Evolutionary conservation across 2,113 vertebrate genomes (phyloP).

Genomic region (Natator depressus): DNA sequence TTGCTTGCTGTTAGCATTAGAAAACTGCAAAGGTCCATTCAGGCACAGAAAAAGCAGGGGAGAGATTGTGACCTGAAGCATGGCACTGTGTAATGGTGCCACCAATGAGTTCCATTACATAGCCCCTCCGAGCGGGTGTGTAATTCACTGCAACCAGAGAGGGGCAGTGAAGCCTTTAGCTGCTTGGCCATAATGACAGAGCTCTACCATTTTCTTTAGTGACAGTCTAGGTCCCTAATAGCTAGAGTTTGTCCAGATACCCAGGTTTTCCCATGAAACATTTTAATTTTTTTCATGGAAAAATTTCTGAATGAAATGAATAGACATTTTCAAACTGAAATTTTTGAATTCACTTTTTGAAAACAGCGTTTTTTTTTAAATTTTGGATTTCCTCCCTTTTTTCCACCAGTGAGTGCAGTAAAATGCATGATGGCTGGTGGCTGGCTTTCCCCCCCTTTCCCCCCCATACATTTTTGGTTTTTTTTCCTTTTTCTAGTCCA

Average conservation of each 20-base stretch:
- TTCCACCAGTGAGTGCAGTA: neutral
- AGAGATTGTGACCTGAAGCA: rapidly evolving
- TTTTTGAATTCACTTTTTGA: neutral
- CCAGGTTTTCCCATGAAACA: neutral
- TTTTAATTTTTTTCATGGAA: neutral
- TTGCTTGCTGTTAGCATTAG: conserved; percentile 7
- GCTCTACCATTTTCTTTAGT: neutral
- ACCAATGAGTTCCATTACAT: neutral
- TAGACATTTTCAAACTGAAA: neutral
- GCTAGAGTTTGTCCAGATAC: rapidly evolving
- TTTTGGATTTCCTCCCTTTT: neutral
- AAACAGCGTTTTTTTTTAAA: neutral
- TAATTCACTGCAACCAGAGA: neutral
- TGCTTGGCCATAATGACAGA: neutral
- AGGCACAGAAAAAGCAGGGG: neutral
- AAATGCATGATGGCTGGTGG: neutral
- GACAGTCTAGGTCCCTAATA: rapidly evolving
- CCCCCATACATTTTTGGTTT: too few species aligned
- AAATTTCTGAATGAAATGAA: neutral
- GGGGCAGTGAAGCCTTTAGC: neutral
- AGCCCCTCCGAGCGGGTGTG: neutral
- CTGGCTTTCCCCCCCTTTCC: neutral
- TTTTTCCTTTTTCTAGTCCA: neutral
- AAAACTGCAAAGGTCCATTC: neutral
- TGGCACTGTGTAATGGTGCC: neutral